These are phyloP conservation scores for Coreoperca whiteheadi DNA, from an alignment of 2,113 vertebrate genomes.

Conservation along the genomic window DNA sequence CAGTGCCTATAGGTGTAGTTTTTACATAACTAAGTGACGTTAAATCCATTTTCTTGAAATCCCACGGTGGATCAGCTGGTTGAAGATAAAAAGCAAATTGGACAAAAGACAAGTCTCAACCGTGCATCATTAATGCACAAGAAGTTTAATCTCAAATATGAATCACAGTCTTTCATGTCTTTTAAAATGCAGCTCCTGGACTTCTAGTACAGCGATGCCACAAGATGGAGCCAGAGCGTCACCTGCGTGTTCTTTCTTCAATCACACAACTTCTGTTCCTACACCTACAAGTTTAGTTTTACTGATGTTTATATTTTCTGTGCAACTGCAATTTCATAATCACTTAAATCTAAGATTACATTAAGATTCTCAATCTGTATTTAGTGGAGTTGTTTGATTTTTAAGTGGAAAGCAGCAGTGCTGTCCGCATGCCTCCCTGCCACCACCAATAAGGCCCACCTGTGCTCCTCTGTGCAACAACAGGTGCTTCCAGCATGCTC, in stretches of 20 bases:
- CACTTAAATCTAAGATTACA: constrained; percentile 9
- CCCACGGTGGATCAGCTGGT: not conserved
- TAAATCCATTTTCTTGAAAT: not conserved
- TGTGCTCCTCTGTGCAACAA: constrained; percentile 79
- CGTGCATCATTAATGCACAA: not conserved
- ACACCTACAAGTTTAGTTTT: not conserved
- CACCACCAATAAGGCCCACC: constrained; percentile 73
- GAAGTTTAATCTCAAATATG: not conserved
- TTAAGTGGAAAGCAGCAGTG: constrained; percentile 15
- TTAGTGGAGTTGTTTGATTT: constrained; percentile 29
- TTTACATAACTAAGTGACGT: not conserved
- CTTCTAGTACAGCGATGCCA: constrained; percentile 72
- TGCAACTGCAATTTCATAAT: constrained; percentile 32
- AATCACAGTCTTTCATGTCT: not conserved
- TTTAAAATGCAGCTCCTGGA: constrained; percentile 77
- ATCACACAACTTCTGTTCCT: not conserved
- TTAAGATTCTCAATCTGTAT: constrained; percentile 8
- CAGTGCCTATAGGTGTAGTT: not conserved
- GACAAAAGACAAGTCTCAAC: not conserved
- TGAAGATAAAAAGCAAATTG: not conserved
- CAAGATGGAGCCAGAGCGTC: constrained; percentile 76
- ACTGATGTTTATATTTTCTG: constrained; percentile 17
- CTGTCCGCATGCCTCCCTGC: constrained; percentile 28
- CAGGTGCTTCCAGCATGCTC: constrained; percentile 85
- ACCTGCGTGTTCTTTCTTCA: not conserved